Evolutionary conservation across 1,140 invertebrate species (phyloP), one percentile per base, ranked within the genome.

Genomic region (Bursaphelenchus mucronatus): DNA sequence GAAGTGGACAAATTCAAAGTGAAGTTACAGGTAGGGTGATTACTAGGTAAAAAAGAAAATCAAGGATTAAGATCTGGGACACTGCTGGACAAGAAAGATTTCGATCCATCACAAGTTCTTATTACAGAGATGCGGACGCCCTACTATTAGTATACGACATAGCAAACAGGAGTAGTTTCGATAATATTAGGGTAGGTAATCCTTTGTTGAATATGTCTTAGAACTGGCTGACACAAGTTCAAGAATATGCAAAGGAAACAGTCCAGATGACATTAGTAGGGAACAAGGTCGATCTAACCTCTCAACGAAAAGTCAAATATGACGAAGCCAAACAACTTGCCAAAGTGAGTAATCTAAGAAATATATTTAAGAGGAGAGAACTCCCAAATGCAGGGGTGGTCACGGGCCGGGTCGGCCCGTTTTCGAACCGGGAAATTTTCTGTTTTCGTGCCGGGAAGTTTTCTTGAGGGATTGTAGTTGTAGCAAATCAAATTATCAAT

Each of bases 121-220:
- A 97, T 83, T 97, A 97, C 82, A 86, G 94, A 78, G 94, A 92
- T 69, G 94, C 94, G 41, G 93, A 97, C 85, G 94, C 93, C 41
- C 86, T 97, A 49, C 95, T 97, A 71, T 86, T 97, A 68, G 93
- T 97, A 17, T 97, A 95, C 83, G 94, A 97, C 84, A 94, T 97
- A 74, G 93, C 91, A 77, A 94, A 90, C 82, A 92, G 96, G 82
- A 91, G 90, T 47, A 94, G 92, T 9, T 97, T 97, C 83, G 93
- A 97, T 39, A 78, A 80, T 63, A 79, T 76, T 46, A 61, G 78
- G 44, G 77, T 79, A 62, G 62, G 58, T 59, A 13, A 13, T 47
- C 17, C 61, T 43, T 56, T 15, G 64, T 13, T 41, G 17, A 71
- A 15, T 64, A 45, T 49, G 53, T 64, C 81, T 66, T 59, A 79